A percentile compares a stretch with the other conserved stretches of the same genome.
These are phyloP conservation scores for Rosalia funebris DNA, from an alignment of 2,888 invertebrate genomes.

Conservation along the genomic window DNA sequence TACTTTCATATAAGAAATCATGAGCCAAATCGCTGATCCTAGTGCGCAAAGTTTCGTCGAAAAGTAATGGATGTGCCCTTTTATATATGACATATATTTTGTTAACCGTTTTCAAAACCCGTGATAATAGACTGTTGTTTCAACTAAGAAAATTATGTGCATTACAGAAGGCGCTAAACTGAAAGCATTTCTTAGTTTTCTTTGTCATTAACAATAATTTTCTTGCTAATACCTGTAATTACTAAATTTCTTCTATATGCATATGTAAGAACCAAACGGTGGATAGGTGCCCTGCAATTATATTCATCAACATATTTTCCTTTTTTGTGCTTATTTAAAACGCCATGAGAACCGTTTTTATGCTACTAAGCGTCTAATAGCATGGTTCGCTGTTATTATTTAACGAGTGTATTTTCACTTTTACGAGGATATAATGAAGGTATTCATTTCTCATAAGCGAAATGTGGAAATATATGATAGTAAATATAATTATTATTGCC, in stretches of 20 bases:
- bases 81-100: neutral
- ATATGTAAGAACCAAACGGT: slow-evolving; percentile 8
- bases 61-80: neutral
- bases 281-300: slow-evolving; percentile 1
- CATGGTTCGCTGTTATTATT: slow-evolving; percentile 18
- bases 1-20: too few relatives aligned
- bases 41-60: neutral
- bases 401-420: slow-evolving; percentile 18
- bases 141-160: neutral
- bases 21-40: too few relatives aligned
- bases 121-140: neutral
- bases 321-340: slow-evolving; percentile 6
- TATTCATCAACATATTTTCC: neutral
- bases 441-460: neutral
- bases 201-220: neutral
- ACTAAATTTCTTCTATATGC: neutral
- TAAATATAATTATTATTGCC: too few relatives aligned
- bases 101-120: neutral
- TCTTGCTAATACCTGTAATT: neutral
- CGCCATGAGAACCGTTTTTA: slow-evolving; percentile 16
- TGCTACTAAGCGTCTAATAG: slow-evolving; percentile 14
- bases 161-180: neutral
- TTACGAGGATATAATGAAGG: slow-evolving; percentile 1
- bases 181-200: neutral
- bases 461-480: too few relatives aligned